Evolutionary conservation across 2,797 vertebrate species (phyloP), one percentile per base, ranked within the genome.

Genomic region (Lepus oiostolus): DNA sequence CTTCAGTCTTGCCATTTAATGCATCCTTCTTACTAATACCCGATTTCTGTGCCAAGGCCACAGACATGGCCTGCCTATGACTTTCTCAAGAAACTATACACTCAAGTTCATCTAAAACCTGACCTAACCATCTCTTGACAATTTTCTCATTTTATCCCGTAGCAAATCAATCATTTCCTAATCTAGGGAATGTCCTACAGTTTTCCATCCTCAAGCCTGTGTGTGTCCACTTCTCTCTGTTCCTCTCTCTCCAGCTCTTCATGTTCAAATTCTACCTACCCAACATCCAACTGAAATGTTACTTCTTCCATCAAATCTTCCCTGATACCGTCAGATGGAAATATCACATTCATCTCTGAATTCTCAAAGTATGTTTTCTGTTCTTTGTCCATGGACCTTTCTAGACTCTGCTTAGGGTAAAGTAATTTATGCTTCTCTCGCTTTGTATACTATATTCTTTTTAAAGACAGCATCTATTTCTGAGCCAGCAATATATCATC

Each of bases 371-470:
- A 90, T 10, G 28, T 75, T 88, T 65, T 91, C 22, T 24, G 28
- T 70, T 38, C 47, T 90, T 80, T 83, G 8, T 30, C 22, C 28
- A 14, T 35, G 3, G 1, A 6, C 30, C 28, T 92, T 52, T 54
- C 0, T 17, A 10, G 26, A 67, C 6, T 72, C 10, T 68, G 6
- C 5, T 50, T 47, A 60, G 0, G 14, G 50, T 68, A 30, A 81
- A 83, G 16, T 63, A 58, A 85, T 47, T 54, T 52, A 70, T 68
- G n/a, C 4, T 84, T 42, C 47, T 42, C 10, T 91, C 22, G 11
- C 26, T 82, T 38, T 85, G 17, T 86, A 77, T 38, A 80, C 83
- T 85, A 88, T 63, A 88, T 80, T 52, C 11, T 88, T 52, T 12
- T 71, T 94, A 89, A 80, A 58, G 21, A 16, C 74, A 95, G 7